Evolutionary conservation across 2,888 invertebrate species (phyloP).

Genomic region (Chromoteleia sp.): DNA sequence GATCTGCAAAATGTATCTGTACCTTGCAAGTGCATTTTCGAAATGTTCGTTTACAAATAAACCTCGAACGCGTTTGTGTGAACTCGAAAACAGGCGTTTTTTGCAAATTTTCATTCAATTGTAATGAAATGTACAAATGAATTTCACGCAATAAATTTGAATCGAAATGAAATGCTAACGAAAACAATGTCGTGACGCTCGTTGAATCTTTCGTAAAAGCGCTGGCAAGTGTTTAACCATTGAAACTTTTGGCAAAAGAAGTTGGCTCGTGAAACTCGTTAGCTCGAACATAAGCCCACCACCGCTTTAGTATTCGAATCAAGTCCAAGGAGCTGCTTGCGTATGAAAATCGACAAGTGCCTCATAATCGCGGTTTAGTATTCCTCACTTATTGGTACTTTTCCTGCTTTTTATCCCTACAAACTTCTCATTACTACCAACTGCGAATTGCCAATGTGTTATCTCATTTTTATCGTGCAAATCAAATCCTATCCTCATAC

Average conservation of each 20-base stretch:
- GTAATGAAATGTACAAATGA: too few relatives aligned
- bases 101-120: too few relatives aligned
- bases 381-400: slow-evolving; percentile 35
- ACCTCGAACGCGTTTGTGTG: too few relatives aligned
- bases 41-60: too few relatives aligned
- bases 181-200: slow-evolving; percentile 25
- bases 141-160: not conserved
- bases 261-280: slow-evolving; percentile 59
- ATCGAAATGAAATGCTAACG: slow-evolving; percentile 8
- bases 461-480: not conserved
- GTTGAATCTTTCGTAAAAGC: slow-evolving; percentile 32
- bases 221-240: slow-evolving; percentile 49
- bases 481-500: not conserved
- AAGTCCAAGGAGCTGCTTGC: slow-evolving; percentile 41
- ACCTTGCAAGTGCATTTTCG: too few relatives aligned
- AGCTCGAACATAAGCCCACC: slow-evolving; percentile 31
- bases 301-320: slow-evolving; percentile 40
- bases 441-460: not conserved
- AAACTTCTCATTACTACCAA: slow-evolving; percentile 12
- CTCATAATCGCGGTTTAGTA: slow-evolving; percentile 43
- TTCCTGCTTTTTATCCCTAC: slow-evolving; percentile 8
- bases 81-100: too few relatives aligned
- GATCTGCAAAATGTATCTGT: too few relatives aligned
- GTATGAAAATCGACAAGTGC: slow-evolving; percentile 56
- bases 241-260: slow-evolving; percentile 54